Conservation (phyloP, 2,888 invertebrate genomes). For the Lucinisca nassula region DNA sequence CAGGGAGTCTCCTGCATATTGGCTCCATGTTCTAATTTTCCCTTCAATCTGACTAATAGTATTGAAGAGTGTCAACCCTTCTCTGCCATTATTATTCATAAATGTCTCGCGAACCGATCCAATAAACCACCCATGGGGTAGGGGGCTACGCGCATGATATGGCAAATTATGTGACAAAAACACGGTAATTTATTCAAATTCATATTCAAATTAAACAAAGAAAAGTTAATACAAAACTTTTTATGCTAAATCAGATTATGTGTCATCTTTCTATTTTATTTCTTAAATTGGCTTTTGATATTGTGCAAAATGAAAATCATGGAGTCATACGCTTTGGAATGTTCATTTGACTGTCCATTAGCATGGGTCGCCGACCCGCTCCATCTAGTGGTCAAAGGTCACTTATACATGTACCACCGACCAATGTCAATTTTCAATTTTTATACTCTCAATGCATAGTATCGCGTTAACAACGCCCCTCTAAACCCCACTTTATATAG, state of each 20-base stretch:
- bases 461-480: too few relatives aligned
- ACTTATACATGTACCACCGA: too few relatives aligned
- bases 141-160: constrained; percentile 11
- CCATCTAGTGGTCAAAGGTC: too few relatives aligned
- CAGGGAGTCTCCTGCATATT: constrained; percentile 59
- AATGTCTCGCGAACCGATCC: constrained; percentile 26
- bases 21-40: constrained; percentile 68
- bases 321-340: too few relatives aligned
- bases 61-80: constrained; percentile 56
- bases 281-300: not conserved
- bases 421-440: too few relatives aligned
- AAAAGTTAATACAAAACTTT: not conserved
- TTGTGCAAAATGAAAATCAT: too few relatives aligned
- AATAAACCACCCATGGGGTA: constrained; percentile 10
- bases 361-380: too few relatives aligned
- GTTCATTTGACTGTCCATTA: too few relatives aligned
- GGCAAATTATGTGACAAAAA: constrained; percentile 1
- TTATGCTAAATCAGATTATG: not conserved
- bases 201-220: not conserved
- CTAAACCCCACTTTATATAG: too few relatives aligned
- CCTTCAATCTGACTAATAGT: constrained; percentile 72
- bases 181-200: not conserved
- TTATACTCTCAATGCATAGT: too few relatives aligned
- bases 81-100: constrained; percentile 68
- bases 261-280: not conserved